These are phyloP conservation scores for Tholera decimalis DNA, from an alignment of 2,888 invertebrate species.

Conservation along the genomic window DNA sequence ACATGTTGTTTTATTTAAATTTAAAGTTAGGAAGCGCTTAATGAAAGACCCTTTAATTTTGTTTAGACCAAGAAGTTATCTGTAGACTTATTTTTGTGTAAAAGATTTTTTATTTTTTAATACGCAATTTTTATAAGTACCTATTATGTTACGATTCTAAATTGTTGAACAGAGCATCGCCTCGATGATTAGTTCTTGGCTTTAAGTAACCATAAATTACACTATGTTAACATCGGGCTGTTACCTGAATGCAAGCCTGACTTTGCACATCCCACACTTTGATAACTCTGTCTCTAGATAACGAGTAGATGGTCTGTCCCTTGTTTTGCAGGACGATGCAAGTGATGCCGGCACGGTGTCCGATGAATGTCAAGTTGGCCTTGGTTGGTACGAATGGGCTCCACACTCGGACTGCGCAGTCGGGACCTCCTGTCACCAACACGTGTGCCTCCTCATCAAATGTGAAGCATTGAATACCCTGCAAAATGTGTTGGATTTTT, in stretches of 20 bases:
- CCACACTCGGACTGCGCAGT: conserved; percentile 95
- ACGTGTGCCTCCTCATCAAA: conserved; percentile 91
- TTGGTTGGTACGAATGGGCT: conserved; percentile 94
- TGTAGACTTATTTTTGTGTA: no score
- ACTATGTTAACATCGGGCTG: neutral
- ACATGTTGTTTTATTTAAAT: no score
- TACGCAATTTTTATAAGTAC: no score
- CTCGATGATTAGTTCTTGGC: neutral
- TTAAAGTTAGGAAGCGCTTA: no score
- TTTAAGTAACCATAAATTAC: neutral
- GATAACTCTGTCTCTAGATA: conserved; percentile 93
- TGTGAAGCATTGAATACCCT: conserved; percentile 93
- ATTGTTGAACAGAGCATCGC: neutral
- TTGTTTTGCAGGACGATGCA: conserved; percentile 93
- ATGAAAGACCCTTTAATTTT: no score
- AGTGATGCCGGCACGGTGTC: conserved; percentile 94
- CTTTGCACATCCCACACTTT: conserved; percentile 95
- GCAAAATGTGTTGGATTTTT: conserved; percentile 4
- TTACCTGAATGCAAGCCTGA: conserved; percentile 93
- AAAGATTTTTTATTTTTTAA: neutral
- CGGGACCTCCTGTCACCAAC: conserved; percentile 94
- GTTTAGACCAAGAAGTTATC: no score
- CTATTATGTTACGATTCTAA: no score
- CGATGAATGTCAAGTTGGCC: conserved; percentile 92
- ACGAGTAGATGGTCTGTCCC: conserved; percentile 93